phyloP scores from a whole-genome alignment of 2,797 vertebrate genomes.

The Cynodonichthys magdalenae region DNA sequence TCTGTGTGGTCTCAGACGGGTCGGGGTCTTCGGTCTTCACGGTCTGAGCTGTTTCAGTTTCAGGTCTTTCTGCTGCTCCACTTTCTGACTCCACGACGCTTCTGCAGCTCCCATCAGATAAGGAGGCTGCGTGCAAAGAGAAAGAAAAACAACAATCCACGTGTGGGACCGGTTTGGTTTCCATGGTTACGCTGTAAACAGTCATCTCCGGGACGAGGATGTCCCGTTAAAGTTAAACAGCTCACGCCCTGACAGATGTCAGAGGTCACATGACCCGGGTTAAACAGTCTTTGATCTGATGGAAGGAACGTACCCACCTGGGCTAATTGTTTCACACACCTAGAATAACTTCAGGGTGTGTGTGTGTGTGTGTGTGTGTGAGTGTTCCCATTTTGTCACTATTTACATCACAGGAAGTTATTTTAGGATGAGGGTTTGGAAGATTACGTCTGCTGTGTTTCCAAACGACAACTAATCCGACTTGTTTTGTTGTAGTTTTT shows the following conservation, averaged over 20 bases:
- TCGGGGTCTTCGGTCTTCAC: too few species aligned
- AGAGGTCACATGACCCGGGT: constrained; percentile 17
- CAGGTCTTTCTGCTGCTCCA: too few species aligned
- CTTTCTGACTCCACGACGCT: too few species aligned
- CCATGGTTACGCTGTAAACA: constrained; percentile 19
- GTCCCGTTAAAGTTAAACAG: constrained; percentile 1
- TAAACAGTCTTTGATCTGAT: constrained; percentile 6
- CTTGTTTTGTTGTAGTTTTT: too few species aligned
- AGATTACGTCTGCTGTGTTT: too few species aligned
- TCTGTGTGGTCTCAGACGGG: neutral
- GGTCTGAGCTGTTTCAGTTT: too few species aligned
- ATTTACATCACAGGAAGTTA: too few species aligned
- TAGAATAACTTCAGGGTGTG: neutral
- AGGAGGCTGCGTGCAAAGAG: too few species aligned
- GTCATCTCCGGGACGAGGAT: neutral
- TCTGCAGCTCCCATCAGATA: neutral
- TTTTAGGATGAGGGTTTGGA: too few species aligned
- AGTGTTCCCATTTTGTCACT: too few species aligned
- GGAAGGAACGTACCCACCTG: constrained; percentile 14
- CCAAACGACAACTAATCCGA: too few species aligned
- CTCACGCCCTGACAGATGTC: constrained; percentile 21
- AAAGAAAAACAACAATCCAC: neutral
- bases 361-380: neutral
- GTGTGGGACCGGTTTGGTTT: neutral
- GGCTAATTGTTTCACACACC: constrained; percentile 3